phyloP scores from a whole-genome alignment of 2,888 invertebrate genomes.

The Drosophila lacicola region DNA sequence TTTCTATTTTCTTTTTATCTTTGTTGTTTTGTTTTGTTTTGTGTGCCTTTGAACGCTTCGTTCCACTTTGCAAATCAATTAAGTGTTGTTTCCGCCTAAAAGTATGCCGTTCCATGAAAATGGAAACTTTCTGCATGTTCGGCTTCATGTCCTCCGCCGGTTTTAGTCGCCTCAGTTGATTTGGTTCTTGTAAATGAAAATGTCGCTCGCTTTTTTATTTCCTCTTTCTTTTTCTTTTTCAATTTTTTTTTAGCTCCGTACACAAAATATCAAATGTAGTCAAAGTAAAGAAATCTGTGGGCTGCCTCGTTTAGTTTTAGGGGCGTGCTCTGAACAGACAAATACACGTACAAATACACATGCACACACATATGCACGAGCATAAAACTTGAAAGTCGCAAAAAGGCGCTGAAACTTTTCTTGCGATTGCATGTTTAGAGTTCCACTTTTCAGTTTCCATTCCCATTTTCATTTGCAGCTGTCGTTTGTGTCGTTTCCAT shows the following conservation, averaged over 20 bases:
- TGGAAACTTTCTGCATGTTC: conserved; percentile 8
- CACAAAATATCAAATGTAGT: conserved; percentile 10
- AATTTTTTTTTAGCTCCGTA: not conserved
- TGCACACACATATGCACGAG: not conserved
- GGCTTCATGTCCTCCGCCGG: conserved; percentile 5
- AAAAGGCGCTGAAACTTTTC: conserved; percentile 47
- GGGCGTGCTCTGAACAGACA: conserved; percentile 14
- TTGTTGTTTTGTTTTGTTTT: conserved; percentile 24
- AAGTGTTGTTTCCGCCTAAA: conserved; percentile 69
- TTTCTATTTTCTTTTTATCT: conserved; percentile 4
- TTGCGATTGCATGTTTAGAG: conserved; percentile 51
- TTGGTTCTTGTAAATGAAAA: conserved; percentile 58
- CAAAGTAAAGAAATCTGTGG: conserved; percentile 28
- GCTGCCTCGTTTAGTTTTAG: conserved; percentile 3
- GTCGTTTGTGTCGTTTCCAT: conserved; percentile 27
- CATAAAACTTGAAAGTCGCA: conserved; percentile 55
- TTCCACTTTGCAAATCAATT: conserved; percentile 73
- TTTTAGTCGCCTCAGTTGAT: conserved; percentile 43
- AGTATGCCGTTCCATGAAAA: conserved; percentile 44
- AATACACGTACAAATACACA: not conserved
- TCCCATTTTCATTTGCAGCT: conserved; percentile 35
- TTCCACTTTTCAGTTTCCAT: conserved; percentile 24
- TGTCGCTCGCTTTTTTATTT: conserved; percentile 32
- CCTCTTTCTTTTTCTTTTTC: not conserved
- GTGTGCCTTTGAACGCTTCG: conserved; percentile 45